Base-by-base conservation (phyloP, 2,888 invertebrate species). In the Hoplodrina blanda region DNA sequence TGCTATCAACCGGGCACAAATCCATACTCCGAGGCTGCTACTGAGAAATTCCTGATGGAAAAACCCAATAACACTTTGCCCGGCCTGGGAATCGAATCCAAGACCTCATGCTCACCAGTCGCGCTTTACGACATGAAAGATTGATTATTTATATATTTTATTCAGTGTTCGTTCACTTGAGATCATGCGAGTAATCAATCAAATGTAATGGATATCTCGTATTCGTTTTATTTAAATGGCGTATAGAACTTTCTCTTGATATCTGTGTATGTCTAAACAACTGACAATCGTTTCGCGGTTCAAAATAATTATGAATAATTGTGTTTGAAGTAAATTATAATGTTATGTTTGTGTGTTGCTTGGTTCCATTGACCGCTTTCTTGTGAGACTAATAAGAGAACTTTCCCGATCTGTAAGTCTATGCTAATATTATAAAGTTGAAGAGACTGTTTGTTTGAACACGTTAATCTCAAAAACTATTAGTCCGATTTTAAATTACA, bases 191-290 rank as follows among this genome's bases (percentile, higher is more conserved):
- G 57, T 62, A 71, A 76, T 81, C 62, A 56, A 81, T 77, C 65
- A 74, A 53, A 74, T 49, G 41, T 49, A 49, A 72, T 52, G 19
- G 20, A 62, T 78, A 25, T 54, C 17, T 62, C 15, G 33, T 37
- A 53, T 66, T 77, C 60, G 56, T 71, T 77, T 66, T n/a, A 63
- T 80, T 80, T 56, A 60, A 68, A 76, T 79, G 17, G 64, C n/a
- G 41, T 37, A 44, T 33, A 60, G n/a, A 56, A 81, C 56, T 78
- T 78, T 78, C 78, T 66, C 63, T 67, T 63, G 33, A 30, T 53
- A 11, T 53, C 30, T 60, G 30, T 15, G 37, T 56, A 52, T 25
- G n/a, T 49, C 2, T 60, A 69, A 76, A 56, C 52, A 76, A 30
- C 33, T 55, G 49, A 15, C 46, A 62, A 20, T 37, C 49, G 17